phyloP scores from a whole-genome alignment of 1,140 invertebrate species.

The Globodera rostochiensis region DNA sequence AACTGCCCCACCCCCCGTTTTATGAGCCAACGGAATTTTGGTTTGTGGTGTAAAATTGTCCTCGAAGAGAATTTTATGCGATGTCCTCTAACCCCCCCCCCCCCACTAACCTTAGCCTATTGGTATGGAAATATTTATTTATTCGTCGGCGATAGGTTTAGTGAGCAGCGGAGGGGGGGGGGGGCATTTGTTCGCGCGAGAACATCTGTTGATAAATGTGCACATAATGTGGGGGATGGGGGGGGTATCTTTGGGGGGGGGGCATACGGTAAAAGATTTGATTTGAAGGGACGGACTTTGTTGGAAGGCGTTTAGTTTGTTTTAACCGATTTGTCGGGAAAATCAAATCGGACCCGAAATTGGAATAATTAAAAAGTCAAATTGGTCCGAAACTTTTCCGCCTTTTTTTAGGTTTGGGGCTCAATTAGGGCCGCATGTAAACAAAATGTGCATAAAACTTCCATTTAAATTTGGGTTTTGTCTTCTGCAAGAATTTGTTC shows the following conservation, averaged over 20 bases:
- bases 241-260: background rate
- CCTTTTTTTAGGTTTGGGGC: no score
- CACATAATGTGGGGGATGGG: background rate
- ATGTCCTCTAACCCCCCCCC: background rate
- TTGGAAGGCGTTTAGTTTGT: no score
- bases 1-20: background rate
- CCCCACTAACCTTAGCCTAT: background rate
- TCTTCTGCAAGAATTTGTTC: no score
- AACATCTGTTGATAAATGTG: background rate
- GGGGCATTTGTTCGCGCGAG: background rate
- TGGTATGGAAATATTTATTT: constrained; percentile 3
- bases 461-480: no score
- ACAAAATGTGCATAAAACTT: no score
- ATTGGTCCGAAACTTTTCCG: no score
- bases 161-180: background rate
- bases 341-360: no score
- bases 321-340: no score
- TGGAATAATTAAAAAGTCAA: no score
- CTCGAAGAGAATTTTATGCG: background rate
- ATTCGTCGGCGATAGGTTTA: background rate
- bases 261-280: background rate
- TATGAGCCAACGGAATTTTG: background rate
- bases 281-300: background rate
- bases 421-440: no score
- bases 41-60: background rate